Evolutionary conservation across 2,113 vertebrate genomes (phyloP), one percentile per base, ranked within the genome.

Genomic region (Geothlypis trichas): DNA sequence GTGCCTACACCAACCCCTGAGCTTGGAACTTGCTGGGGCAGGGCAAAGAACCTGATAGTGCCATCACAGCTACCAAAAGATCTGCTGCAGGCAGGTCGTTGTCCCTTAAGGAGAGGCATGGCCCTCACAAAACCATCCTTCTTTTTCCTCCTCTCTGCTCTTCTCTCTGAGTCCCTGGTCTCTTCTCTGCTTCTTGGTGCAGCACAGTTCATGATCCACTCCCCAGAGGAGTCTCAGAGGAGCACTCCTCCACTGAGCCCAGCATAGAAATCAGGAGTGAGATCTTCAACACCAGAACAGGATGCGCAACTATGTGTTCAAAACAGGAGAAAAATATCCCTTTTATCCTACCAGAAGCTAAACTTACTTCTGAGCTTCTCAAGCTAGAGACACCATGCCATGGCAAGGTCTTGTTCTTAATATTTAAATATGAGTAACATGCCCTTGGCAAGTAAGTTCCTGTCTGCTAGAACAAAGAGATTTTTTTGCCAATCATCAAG

Each of bases 381-480:
- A 83, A 88, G 81, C 5, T 41, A 73, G 30, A 83, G 55, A 71
- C 49, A 61, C 21, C 9, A 6, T 24, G 51, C 59, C 63, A 74
- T 47, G n/a, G 33, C 23, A 81, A 84, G 55, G 24, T 63, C 67
- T 88, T 83, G 22, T 26, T 83, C 75, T 80, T 63, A 67, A 63
- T 51, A 86, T 63, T 93, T 62, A 92, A 77, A 87, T 57, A 75
- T 17, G 7, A 86, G 23, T 39, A 84, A 74, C 30, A 75, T 31
- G 55, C 35, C 59, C 63, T 83, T 46, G 39, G 68, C 61, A 90
- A 95, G 68, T 80, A 86, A 68, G 39, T 41, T 19, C 42, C 42
- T 84, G 55, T 35, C 55, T 67, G 46, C 67, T 58, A 84, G 79
- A 90, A 92, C n/a, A 84, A 93, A 93, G 71, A 85, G 21, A 41